Evolutionary conservation across 1,140 invertebrate species (phyloP).

Genomic region (Pygmarrhopalites habei): DNA sequence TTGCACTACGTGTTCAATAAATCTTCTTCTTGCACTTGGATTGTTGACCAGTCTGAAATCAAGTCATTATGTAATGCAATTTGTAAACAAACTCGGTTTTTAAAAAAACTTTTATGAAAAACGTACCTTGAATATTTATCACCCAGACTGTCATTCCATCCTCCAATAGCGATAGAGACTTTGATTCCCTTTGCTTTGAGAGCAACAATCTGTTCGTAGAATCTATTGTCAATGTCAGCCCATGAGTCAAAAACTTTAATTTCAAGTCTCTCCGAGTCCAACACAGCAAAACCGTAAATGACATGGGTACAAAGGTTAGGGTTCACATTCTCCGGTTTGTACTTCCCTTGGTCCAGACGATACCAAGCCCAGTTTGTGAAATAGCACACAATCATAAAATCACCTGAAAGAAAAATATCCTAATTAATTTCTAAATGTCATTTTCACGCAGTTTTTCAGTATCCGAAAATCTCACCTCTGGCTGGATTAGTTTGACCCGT

Average conservation of each 20-base stretch:
- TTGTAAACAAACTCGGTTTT: too few species aligned
- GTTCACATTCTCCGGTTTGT: slow-evolving; percentile 75
- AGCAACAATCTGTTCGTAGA: slow-evolving; percentile 71
- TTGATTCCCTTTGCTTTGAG: slow-evolving; percentile 66
- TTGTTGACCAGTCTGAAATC: slow-evolving; percentile 47
- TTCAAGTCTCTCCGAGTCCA: slow-evolving; percentile 66
- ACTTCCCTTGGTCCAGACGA: slow-evolving; percentile 69
- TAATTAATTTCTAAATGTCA: too few species aligned
- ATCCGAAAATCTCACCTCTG: too few species aligned
- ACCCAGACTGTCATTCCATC: slow-evolving; percentile 48
- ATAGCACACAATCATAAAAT: slow-evolving; percentile 67
- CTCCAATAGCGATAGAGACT: slow-evolving; percentile 49
- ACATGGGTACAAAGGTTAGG: slow-evolving; percentile 80
- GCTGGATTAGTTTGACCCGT: too few species aligned
- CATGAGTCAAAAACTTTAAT: slow-evolving; percentile 79
- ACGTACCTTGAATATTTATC: slow-evolving; percentile 48
- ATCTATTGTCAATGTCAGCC: slow-evolving; percentile 59
- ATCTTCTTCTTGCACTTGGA: slow-evolving; percentile 41
- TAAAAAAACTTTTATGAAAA: too few species aligned
- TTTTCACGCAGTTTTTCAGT: too few species aligned
- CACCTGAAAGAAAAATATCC: slow-evolving; percentile 5
- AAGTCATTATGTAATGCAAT: too few species aligned
- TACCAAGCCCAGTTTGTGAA: slow-evolving; percentile 95
- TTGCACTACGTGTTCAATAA: slow-evolving; percentile 44
- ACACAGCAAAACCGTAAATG: slow-evolving; percentile 82